These are phyloP conservation scores for Probosciger aterrimus DNA, from an alignment of 2,113 vertebrate genomes.

Conservation along the genomic window DNA sequence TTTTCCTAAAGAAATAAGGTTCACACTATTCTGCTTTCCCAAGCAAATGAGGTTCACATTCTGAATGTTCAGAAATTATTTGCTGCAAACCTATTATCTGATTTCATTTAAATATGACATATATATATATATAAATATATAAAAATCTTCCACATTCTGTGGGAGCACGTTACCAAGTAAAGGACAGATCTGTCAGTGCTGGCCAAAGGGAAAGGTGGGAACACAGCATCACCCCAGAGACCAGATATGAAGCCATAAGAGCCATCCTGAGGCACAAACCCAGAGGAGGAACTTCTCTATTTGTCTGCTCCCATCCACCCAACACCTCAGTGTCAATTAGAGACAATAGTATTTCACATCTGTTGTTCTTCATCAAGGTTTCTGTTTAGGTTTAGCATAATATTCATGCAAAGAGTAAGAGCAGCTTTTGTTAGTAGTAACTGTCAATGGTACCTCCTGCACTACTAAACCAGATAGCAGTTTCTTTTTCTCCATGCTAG, in stretches of 20 bases:
- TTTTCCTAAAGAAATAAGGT: neutral
- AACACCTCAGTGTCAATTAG: neutral
- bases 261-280: neutral
- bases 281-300: neutral
- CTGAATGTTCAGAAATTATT: neutral
- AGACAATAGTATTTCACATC: neutral
- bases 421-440: neutral
- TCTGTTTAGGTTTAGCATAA: neutral
- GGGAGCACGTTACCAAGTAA: neutral
- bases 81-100: neutral
- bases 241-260: neutral
- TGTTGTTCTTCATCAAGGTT: neutral
- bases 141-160: neutral
- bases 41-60: neutral
- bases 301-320: neutral
- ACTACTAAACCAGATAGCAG: neutral
- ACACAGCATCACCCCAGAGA: neutral
- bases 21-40: neutral
- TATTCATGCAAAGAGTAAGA: neutral
- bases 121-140: neutral
- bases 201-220: neutral
- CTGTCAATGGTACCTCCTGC: rapidly evolving
- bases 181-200: neutral
- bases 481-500: neutral
- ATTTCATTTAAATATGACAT: neutral